These are phyloP conservation scores for Sesamia nonagrioides DNA, from an alignment of 1,140 invertebrate species.

Conservation along the genomic window DNA sequence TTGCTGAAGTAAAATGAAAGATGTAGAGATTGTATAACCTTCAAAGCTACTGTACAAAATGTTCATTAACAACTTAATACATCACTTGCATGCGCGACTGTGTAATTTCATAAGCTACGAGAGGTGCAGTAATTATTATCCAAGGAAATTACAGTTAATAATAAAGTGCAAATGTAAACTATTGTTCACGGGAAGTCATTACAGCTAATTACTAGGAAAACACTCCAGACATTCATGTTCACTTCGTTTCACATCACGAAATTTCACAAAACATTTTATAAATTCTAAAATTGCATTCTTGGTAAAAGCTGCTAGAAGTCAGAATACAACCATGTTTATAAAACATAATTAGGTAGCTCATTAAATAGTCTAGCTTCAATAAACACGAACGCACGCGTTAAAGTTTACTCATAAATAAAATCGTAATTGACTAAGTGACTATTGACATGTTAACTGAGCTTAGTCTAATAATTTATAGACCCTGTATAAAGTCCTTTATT, in stretches of 20 bases:
- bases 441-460: slow-evolving; percentile 32
- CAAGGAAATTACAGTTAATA: background rate
- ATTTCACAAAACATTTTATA: background rate
- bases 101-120: background rate
- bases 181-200: background rate
- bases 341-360: slow-evolving; percentile 35
- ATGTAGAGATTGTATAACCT: too few species aligned
- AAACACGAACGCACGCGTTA: slow-evolving; percentile 39
- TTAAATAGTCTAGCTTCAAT: slow-evolving; percentile 51
- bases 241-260: slow-evolving; percentile 6
- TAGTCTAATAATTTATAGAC: slow-evolving; percentile 2
- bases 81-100: background rate
- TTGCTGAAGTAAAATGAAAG: background rate
- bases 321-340: background rate
- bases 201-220: background rate
- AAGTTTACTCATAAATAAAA: slow-evolving; percentile 51
- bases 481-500: background rate
- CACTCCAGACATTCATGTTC: slow-evolving; percentile 1
- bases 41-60: too few species aligned
- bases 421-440: slow-evolving; percentile 7
- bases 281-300: slow-evolving; percentile 34
- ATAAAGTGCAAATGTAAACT: slow-evolving; percentile 20
- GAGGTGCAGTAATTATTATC: background rate
- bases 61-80: too few species aligned
- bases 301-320: background rate